Evolutionary conservation across 1,140 invertebrate species (phyloP).

Genomic region (Andricus grossulariae): DNA sequence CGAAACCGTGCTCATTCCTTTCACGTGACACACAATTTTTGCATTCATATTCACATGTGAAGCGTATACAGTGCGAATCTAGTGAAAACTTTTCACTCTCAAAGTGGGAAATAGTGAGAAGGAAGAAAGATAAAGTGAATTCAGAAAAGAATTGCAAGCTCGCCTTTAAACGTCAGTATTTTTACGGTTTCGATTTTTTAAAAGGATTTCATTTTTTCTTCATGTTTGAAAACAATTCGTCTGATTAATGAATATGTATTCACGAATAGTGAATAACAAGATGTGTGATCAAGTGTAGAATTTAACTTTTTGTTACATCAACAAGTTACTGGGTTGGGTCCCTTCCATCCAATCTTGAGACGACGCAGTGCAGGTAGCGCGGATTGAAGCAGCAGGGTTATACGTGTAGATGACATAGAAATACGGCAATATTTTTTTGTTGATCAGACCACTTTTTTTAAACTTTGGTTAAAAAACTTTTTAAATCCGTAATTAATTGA

Average conservation of each 20-base stretch:
- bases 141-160: too few species aligned
- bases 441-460: too few species aligned
- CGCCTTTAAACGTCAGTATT: too few species aligned
- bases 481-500: too few species aligned
- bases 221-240: too few species aligned
- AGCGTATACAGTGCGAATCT: not conserved
- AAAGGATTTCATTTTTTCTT: too few species aligned
- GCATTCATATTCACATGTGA: conserved; percentile 18
- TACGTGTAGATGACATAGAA: too few species aligned
- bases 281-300: not conserved
- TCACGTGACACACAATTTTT: conserved; percentile 34
- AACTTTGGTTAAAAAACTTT: too few species aligned
- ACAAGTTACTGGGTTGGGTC: conserved; percentile 55
- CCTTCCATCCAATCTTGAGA: conserved; percentile 35
- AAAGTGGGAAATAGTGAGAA: not conserved
- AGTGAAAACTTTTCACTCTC: not conserved
- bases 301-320: conserved; percentile 59
- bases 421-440: too few species aligned
- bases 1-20: conserved; percentile 19
- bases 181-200: too few species aligned
- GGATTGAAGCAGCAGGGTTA: too few species aligned
- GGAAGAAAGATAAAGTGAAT: not conserved
- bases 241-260: too few species aligned
- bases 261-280: not conserved
- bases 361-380: not conserved